Evolutionary conservation across 2,888 invertebrate species (phyloP), one percentile per base, ranked within the genome.

Genomic region (Hemaris fuciformis): DNA sequence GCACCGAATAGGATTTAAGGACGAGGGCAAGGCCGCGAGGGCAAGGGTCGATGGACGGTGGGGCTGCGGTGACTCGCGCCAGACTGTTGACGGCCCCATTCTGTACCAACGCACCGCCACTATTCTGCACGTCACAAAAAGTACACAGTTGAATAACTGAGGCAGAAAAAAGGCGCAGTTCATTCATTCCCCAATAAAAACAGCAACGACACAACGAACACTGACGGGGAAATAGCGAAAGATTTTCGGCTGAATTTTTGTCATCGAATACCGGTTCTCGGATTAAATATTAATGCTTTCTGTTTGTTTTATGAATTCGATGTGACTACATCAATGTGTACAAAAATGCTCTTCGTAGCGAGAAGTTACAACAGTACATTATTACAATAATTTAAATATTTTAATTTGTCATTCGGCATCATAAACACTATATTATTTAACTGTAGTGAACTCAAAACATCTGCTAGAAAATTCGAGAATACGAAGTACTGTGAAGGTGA

Each of bases 21-120:
- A 42, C 66, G 64, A 61, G 61, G 71, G 65, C 72, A 67, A 53
- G 69, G 59, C 43, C 73, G 53, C 69, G 66, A 66, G 68, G 69
- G 69, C 64, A 62, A 65, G 65, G 76, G 71, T 74, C 69, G 65
- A 62, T 65, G 68, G 64, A 66, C 72, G 63, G 56, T 53, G 63
- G 22, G 27, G n/a, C n/a, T n/a, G 18, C 76, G 69, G 76, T 76
- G 38, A 38, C 73, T 70, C 65, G 69, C 64, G 73, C 70, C 71
- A 74, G 72, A 76, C 76, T 66, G 66, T 62, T 66, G 65, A 66
- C 66, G 69, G 62, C 48, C 60, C 27, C 53, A 31, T 41, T 60
- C 41, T 31, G 46, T 31, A 45, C 18, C 15, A 20, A 27, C 22
- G 13, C n/a, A n/a, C n/a, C n/a, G n/a, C n/a, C n/a, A n/a, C n/a